A percentile compares a stretch with the other conserved stretches of the same genome.
phyloP scores from a whole-genome alignment of 1,140 invertebrate species.

The Papilio xuthus region DNA sequence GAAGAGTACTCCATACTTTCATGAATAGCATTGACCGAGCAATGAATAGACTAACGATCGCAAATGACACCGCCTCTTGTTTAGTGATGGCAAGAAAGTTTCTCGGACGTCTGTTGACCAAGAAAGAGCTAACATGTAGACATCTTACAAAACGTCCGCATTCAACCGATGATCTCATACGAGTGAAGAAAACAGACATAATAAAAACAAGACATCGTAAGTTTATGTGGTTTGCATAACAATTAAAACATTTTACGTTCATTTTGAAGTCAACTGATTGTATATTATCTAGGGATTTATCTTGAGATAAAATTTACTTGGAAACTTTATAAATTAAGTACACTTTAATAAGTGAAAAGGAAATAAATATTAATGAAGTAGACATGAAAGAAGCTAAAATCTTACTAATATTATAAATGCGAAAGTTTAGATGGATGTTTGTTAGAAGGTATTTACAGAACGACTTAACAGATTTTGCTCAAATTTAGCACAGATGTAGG shows the following conservation, averaged over 20 bases:
- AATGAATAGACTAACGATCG: slow-evolving; percentile 23
- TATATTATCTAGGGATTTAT: not conserved
- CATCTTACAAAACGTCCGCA: slow-evolving; percentile 25
- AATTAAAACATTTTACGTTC: not conserved
- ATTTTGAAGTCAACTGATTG: not conserved
- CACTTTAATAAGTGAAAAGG: not conserved
- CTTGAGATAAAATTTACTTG: not conserved
- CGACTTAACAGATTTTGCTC: too few species aligned
- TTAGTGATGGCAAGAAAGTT: slow-evolving; percentile 28
- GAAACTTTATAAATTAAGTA: slow-evolving; percentile 3
- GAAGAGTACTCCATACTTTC: not conserved
- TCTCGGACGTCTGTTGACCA: slow-evolving; percentile 16
- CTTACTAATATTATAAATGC: too few species aligned
- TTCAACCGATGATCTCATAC: slow-evolving; percentile 28
- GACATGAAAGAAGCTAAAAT: not conserved
- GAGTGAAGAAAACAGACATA: slow-evolving; percentile 6
- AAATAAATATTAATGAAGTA: not conserved
- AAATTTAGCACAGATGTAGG: too few species aligned
- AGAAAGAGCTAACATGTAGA: slow-evolving; percentile 7
- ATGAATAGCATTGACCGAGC: not conserved
- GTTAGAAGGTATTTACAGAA: too few species aligned
- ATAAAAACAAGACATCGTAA: not conserved
- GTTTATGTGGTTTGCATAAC: not conserved
- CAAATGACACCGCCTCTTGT: slow-evolving; percentile 24
- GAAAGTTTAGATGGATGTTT: too few species aligned